Percentiles rank a stretch among this genome's conserved stretches.
phyloP scores from a whole-genome alignment of 2,888 invertebrate species.

The Yponomeuta plumbellus region DNA sequence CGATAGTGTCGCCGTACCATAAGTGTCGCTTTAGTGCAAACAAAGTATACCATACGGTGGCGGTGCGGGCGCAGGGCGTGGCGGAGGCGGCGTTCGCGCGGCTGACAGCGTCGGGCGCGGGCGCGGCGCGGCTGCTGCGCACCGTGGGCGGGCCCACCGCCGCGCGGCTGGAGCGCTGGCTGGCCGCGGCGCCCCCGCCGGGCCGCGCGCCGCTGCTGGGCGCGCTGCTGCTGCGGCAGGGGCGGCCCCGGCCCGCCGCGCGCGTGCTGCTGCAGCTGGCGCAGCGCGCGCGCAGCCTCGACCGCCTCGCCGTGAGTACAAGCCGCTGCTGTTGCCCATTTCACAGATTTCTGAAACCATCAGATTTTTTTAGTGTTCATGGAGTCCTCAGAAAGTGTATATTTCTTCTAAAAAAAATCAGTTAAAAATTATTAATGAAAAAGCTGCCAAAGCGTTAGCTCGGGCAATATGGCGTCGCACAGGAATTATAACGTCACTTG shows the following conservation, averaged over 20 bases:
- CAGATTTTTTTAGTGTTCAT: no score
- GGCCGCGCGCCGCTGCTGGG: conserved; percentile 34
- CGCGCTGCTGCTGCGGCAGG: conserved; percentile 26
- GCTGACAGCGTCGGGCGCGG: conserved; percentile 31
- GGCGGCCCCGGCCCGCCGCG: conserved; percentile 22
- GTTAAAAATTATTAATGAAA: no score
- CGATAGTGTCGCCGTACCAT: no score
- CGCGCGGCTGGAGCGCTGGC: conserved; percentile 32
- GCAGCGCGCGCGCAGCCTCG: neutral
- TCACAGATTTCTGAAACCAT: no score
- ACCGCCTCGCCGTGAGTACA: no score
- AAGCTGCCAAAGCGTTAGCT: no score
- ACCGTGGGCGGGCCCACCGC: conserved; percentile 25
- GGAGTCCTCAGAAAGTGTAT: no score
- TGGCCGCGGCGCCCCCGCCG: conserved; percentile 29
- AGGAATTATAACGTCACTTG: no score
- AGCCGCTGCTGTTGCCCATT: neutral
- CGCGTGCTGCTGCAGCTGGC: conserved; percentile 29
- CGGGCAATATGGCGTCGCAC: no score
- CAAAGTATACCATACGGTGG: no score
- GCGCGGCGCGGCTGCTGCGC: conserved; percentile 26
- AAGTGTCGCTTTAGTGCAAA: no score
- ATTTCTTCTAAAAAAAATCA: no score
- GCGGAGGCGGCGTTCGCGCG: conserved; percentile 46
- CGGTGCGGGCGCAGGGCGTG: conserved; percentile 40